Evolutionary conservation across 2,888 invertebrate genomes (phyloP), one percentile per base, ranked within the genome.

Genomic region (Neoitamus cyanurus): DNA sequence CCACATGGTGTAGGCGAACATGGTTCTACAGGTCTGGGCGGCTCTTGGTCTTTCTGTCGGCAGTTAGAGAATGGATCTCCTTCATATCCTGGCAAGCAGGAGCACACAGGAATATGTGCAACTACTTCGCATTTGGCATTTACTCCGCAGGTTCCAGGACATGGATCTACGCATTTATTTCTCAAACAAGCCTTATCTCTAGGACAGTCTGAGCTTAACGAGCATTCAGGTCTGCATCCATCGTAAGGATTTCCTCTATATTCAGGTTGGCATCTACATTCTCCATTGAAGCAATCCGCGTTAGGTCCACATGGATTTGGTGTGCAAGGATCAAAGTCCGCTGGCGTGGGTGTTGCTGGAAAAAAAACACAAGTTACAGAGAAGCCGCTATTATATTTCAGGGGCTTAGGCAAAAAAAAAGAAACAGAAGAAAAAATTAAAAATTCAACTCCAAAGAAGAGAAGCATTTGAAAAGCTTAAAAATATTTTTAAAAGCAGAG

Each of bases 241-340:
- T 93, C 92, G 85, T 93, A 94, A 11, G 96, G 95, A 85, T 94
- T 93, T 34, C 96, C 96, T 84, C 95, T 92, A 88, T 95, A 95
- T 85, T 94, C 94, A 3, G 93, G 92, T 77, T 94, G 92, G 89
- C 96, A 97, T 5, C 94, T 93, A 89, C 96, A 96, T 84, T 94
- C 92, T 28, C 94, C 95, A 86, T 94, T 93, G 83, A 93, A 93
- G 88, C 94, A 95, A 88, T 94, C 93, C 48, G 95, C 94, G 89
- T 95, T 95, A 13, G 94, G 93, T n/a, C 95, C 95, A 89, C 97
- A 97, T 0, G 96, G 96, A 77, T 94, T 95, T 75, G 96, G 94
- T 88, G 93, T 92, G 88, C 95, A 95, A 3, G 93, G 93, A 89
- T 94, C 93, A 68, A 88, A 87, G n/a, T 90, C 90, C 31, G 89